Base-by-base conservation (phyloP, 2,888 invertebrate species). In the Hydrotaea diabolus region DNA sequence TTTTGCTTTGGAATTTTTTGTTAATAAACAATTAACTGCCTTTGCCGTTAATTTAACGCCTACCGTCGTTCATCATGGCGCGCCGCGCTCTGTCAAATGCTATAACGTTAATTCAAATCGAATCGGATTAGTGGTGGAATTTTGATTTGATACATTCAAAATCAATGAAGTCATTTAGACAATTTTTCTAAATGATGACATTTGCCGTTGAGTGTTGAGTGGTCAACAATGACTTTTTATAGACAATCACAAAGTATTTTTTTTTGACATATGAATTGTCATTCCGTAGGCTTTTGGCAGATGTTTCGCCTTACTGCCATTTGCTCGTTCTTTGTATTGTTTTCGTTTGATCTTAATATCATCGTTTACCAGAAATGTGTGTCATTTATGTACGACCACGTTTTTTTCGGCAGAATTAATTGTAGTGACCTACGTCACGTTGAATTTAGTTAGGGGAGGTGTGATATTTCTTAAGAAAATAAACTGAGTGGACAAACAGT, bases 41-140 rank as follows among this genome's bases (percentile, higher is more conserved):
- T 49, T 74, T 74, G 23, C 66, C 43, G 5, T 31, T 62, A 78
- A 78, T 82, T 75, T 71, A 75, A 78, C 82, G 78, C 82, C 78
- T 78, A 82, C 82, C 49, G 49, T 2, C n/a, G n/a, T n/a, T n/a
- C n/a, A 49, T 49, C 49, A 39, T 43, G 43, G 9, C 43, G 9
- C 2, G 9, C 49, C 49, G 49, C 43, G 43, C n/a, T 1, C n/a
- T 4, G 49, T 49, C 49, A 49, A 15, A 15, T n/a, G n/a, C 1
- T 2, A 49, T n/a, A 15, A n/a, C 49, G n/a, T 49, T 5, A n/a
- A 15, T n/a, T 4, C 7, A 7, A n/a, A 49, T 3, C 49, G 49
- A 49, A 15, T 49, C n/a, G 13, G 49, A n/a, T 43, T n/a, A 13
- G 3, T 49, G 2, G 8, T n/a, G 49, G 49, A 15, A 49, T 49